Conservation (phyloP, 2,113 vertebrate genomes). For the Podocnemis expansa region DNA sequence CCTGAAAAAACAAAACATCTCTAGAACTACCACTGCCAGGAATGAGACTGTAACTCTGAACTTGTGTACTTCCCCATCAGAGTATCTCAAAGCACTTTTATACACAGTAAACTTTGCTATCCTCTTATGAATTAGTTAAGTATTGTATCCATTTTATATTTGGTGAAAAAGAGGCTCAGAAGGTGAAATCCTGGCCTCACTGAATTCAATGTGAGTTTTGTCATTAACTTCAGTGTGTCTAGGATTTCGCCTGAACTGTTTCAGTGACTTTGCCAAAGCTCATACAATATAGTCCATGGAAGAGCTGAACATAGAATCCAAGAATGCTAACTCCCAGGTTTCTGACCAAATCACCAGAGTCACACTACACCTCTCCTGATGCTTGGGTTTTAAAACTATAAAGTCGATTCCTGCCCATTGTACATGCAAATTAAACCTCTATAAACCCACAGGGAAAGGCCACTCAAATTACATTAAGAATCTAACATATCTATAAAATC, state of each 20-base stretch:
- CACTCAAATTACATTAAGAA: neutral
- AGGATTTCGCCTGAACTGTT: neutral
- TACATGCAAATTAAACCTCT: neutral
- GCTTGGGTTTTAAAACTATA: neutral
- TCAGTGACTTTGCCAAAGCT: neutral
- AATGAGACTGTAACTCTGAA: neutral
- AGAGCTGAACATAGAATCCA: neutral
- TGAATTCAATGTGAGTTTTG: neutral
- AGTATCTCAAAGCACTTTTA: neutral
- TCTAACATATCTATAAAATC: neutral
- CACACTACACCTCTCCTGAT: neutral
- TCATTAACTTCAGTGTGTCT: rapidly evolving
- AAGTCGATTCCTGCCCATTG: neutral
- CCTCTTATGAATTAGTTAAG: rapidly evolving
- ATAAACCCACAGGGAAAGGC: neutral
- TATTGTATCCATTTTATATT: neutral
- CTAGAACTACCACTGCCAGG: neutral
- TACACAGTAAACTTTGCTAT: rapidly evolving
- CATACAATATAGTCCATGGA: rapidly evolving
- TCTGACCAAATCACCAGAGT: neutral
- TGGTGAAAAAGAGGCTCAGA: neutral
- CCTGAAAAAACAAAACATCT: neutral
- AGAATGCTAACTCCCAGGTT: neutral
- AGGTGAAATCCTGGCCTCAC: neutral
- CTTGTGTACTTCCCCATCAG: neutral